phyloP scores from a whole-genome alignment of 2,797 vertebrate species.

The Pangasius mekongensis region DNA sequence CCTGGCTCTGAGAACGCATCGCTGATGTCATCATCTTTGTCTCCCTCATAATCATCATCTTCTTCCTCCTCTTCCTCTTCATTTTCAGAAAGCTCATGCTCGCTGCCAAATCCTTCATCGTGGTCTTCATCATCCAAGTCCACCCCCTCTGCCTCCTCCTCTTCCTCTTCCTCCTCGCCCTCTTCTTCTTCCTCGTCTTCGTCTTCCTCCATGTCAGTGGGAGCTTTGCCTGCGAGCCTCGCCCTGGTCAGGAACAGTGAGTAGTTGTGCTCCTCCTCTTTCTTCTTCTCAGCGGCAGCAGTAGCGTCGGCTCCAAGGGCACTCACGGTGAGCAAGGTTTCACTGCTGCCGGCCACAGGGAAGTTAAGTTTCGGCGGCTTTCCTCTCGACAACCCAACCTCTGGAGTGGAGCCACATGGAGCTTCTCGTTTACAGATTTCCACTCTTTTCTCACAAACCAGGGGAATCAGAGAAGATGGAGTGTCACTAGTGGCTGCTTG shows the following conservation, averaged over 20 bases:
- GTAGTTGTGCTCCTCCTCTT: slow-evolving; percentile 99
- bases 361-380: slow-evolving; percentile 79
- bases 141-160: slow-evolving; percentile 85
- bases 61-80: slow-evolving; percentile 88
- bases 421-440: slow-evolving; percentile 62
- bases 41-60: slow-evolving; percentile 80
- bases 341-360: slow-evolving; percentile 68
- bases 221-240: slow-evolving; percentile 77
- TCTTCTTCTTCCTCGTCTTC: slow-evolving; percentile 85
- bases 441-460: slow-evolving; percentile 67
- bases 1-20: slow-evolving; percentile 98
- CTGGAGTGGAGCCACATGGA: slow-evolving; percentile 53
- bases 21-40: slow-evolving; percentile 88
- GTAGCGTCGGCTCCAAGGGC: slow-evolving; percentile 75
- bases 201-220: slow-evolving; percentile 79
- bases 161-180: slow-evolving; percentile 76
- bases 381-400: slow-evolving; percentile 55
- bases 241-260: slow-evolving; percentile 92
- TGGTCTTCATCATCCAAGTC: slow-evolving; percentile 88
- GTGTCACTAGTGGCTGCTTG: slow-evolving; percentile 54
- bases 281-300: slow-evolving; percentile 87
- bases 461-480: slow-evolving; percentile 37
- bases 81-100: slow-evolving; percentile 96
- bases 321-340: slow-evolving; percentile 70
- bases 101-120: slow-evolving; percentile 96